phyloP scores from a whole-genome alignment of 1,140 invertebrate species.

The Drosophila pachea region DNA sequence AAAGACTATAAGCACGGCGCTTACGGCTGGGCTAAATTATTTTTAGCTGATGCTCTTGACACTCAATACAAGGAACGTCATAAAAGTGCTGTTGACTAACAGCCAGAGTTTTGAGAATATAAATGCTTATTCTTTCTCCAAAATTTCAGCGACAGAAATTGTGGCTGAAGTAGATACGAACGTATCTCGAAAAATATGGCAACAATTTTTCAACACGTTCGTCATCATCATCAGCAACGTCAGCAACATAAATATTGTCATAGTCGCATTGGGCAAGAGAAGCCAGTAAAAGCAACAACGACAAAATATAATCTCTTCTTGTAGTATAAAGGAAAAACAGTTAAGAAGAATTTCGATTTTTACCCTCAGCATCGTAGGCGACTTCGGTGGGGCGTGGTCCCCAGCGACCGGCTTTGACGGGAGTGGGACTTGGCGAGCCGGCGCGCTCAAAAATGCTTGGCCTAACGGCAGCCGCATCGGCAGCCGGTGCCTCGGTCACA shows the following conservation, averaged over 20 bases:
- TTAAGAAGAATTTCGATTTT: constrained; percentile 72
- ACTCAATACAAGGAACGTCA: constrained; percentile 44
- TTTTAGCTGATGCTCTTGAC: constrained; percentile 63
- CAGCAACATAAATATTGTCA: constrained; percentile 25
- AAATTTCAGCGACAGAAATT: constrained; percentile 41
- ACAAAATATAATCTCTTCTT: constrained; percentile 63
- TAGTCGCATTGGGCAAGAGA: constrained; percentile 40
- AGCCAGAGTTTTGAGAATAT: constrained; percentile 46
- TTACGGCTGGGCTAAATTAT: constrained; percentile 48
- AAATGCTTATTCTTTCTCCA: constrained; percentile 48
- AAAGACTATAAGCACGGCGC: constrained; percentile 56
- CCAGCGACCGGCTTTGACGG: constrained; percentile 84
- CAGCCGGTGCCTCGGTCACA: constrained; percentile 34
- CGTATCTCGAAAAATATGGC: constrained; percentile 65
- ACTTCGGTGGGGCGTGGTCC: constrained; percentile 83
- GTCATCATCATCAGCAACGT: constrained; percentile 31
- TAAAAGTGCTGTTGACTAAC: constrained; percentile 42
- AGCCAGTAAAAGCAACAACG: constrained; percentile 65
- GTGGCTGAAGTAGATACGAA: constrained; percentile 34
- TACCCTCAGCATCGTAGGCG: constrained; percentile 85
- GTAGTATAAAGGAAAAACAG: constrained; percentile 45
- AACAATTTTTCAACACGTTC: constrained; percentile 62
- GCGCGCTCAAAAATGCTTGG: constrained; percentile 79
- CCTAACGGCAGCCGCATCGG: constrained; percentile 56
- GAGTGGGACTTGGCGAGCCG: constrained; percentile 82